A percentile compares a stretch with the other conserved stretches of the same genome.
Evolutionary conservation across 2,797 vertebrate species (phyloP).

Genomic region (Sebastes iracundus): DNA sequence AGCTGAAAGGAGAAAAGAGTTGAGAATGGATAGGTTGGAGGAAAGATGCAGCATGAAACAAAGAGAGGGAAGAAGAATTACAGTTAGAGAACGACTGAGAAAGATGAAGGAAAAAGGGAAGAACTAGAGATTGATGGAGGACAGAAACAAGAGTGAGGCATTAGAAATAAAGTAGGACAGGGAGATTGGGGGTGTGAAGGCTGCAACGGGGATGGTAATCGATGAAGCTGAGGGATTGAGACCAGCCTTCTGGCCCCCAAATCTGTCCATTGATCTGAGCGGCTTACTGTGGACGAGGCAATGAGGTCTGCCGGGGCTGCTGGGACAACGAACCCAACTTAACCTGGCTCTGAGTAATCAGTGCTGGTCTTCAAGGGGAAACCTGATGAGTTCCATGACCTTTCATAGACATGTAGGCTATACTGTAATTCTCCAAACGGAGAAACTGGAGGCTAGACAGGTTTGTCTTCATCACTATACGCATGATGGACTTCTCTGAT

Average conservation of each 20-base stretch:
- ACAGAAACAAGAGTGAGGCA: conserved; percentile 9
- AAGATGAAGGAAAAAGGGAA: conserved; percentile 17
- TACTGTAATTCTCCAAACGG: neutral
- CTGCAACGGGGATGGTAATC: conserved; percentile 50
- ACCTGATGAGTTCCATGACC: conserved; percentile 27
- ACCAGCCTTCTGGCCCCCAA: conserved; percentile 29
- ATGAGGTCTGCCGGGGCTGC: conserved; percentile 7
- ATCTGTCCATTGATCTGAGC: conserved; percentile 61
- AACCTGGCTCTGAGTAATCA: conserved; percentile 37
- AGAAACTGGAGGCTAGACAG: neutral
- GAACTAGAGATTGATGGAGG: neutral
- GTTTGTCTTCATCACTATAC: neutral
- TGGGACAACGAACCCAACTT: conserved; percentile 36
- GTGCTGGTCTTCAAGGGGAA: conserved; percentile 8
- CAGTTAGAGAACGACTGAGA: conserved; percentile 3
- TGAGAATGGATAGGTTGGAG: neutral
- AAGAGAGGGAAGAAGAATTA: conserved; percentile 10
- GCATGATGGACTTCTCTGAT: neutral
- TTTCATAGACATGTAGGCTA: neutral
- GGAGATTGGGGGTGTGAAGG: conserved; percentile 25
- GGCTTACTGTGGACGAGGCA: conserved; percentile 12
- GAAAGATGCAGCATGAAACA: conserved; percentile 4
- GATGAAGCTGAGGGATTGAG: conserved; percentile 47
- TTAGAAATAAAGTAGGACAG: conserved; percentile 32
- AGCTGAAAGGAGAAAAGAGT: conserved; percentile 19